Base-by-base conservation (phyloP, 2,888 invertebrate genomes). In the Odontomyia ornata region DNA sequence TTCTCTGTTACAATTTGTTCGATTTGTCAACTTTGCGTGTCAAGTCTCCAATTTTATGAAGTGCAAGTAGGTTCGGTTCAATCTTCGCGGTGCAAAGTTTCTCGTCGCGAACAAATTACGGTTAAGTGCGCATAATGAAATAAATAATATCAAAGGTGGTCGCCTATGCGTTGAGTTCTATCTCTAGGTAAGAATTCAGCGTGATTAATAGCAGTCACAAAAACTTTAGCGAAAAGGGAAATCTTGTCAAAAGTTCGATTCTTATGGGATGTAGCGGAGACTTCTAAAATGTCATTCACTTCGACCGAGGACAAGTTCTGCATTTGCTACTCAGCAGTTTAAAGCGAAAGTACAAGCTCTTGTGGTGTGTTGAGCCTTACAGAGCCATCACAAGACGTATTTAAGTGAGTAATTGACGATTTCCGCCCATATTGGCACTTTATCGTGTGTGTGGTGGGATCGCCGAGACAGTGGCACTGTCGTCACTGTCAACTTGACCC, bases 1-100 rank as follows among this genome's bases (percentile, higher is more conserved):
- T 7, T 4, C 36, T 60, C 73, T 73, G 23, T 27, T 73, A 73
- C 73, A 73, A 57, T 73, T 18, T 57, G 15, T 73, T 73, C 73
- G 73, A 73, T 72, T 72, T 72, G 72, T 72, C 72, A 72, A 56
- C 56, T 52, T 47, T 71, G 27, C 47, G 71, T 71, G 71, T 52
- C 47, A 46, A 67, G 18, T 67, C 46, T 67, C 67, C 67, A 71
- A 64, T 28, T 64, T 64, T 64, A 64, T 64, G 47, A 71, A 67
- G 27, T 47, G 18, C 23, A 25, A 27, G 36, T 18, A 52, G 47
- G 47, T 71, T 27, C 47, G 47, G 71, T 47, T 47, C n/a, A 7
- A 25, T 71, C 25, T 13, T 46, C n/a, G 67, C 21, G 15, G 71
- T n/a, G 71, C 52, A 27, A 23, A 27, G 71, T 71, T 71, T 52